A percentile compares a stretch with the other conserved stretches of the same genome.
Evolutionary conservation across 1,140 invertebrate genomes (phyloP).

Genomic region (Solenopsis invicta): DNA sequence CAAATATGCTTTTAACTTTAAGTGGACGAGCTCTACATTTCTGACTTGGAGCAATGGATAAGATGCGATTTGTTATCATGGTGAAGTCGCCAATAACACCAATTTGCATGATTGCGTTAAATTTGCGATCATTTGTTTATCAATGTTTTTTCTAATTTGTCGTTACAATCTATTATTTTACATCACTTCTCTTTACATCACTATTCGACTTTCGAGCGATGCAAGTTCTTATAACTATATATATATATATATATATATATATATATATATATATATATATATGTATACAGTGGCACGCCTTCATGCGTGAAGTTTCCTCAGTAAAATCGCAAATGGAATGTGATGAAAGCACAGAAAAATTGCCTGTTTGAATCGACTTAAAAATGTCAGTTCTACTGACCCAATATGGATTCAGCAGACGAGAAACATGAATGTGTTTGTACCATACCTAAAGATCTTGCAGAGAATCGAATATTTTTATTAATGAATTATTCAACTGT

Average conservation of each 20-base stretch:
- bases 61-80: background rate
- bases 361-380: background rate
- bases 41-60: background rate
- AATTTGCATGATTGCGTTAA: background rate
- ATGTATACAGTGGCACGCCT: no score
- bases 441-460: background rate
- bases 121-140: conserved; percentile 37
- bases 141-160: conserved; percentile 10
- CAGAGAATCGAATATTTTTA: no score
- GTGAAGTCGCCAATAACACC: background rate
- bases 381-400: conserved; percentile 29
- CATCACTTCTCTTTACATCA: conserved; percentile 1
- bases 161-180: background rate
- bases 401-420: background rate
- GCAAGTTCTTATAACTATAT: background rate
- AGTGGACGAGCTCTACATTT: conserved; percentile 10
- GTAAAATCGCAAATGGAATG: conserved; percentile 35
- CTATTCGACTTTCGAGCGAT: background rate
- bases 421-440: conserved; percentile 4
- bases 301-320: conserved; percentile 13
- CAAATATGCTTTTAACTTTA: background rate
- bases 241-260: no score
- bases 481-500: background rate
- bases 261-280: no score
- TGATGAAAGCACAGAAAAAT: conserved; percentile 16